Base-by-base conservation (phyloP, 2,888 invertebrate species). In the Ornithoptera alexandrae region DNA sequence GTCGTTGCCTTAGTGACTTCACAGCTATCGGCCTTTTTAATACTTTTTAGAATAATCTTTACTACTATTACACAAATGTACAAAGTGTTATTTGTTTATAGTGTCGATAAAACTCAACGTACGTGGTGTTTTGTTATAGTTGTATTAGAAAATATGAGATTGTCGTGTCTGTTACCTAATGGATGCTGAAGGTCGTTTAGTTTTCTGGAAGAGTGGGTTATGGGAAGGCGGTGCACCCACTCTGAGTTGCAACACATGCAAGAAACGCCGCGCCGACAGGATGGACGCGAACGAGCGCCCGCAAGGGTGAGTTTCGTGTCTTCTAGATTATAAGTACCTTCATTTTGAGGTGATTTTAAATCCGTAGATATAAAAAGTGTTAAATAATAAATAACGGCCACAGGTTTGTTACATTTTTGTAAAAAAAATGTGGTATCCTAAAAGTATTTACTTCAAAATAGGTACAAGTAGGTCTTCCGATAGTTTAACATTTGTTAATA, bases 221-320 rank as follows among this genome's bases (percentile, higher is more conserved):
- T 91, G 90, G 90, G 91, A 89, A 76, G 88, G 86, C 2, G 89
- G 84, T 59, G 89, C 91, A 22, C 92, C 91, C 65, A 90, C 92
- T 72, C 81, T 92, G 59, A 85, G 73, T 76, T 92, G 92, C 75
- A 88, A 89, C 78, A 92, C 91, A 73, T 92, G 92, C 78, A 91
- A 89, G 81, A 90, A 89, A 79, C 84, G 92, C 62, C 84, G 90
- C 62, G 84, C 86, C n/a, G 91, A 90, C 73, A 90, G 89, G 74
- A 92, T 90, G 90, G 85, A 77, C 72, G 89, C 84, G 10, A 87
- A 85, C 73, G 90, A 88, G 68, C 82, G 87, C 56, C 86, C 90
- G n/a, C 88, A 78, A 70, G 89, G 92, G 92, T 90, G 78, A 82
- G 90, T 81, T 72, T 70, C 74, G 2, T 72, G 73, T 5, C 72